phyloP scores from a whole-genome alignment of 1,140 invertebrate genomes.

The Phthorimaea operculella region DNA sequence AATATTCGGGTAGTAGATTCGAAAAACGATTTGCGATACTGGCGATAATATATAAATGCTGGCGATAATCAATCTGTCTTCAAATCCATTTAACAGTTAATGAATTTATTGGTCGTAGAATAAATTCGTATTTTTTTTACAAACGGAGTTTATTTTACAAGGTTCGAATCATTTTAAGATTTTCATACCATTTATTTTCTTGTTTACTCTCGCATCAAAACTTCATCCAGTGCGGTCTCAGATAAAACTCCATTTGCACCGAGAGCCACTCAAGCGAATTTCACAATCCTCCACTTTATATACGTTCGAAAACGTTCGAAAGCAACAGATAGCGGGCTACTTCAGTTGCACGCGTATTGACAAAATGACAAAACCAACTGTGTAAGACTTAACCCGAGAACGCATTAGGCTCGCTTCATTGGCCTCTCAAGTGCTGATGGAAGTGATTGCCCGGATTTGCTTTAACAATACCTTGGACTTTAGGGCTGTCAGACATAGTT shows the following conservation, averaged over 20 bases:
- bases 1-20: too few relatives aligned
- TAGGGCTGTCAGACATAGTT: not conserved
- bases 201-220: too few relatives aligned
- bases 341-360: conserved; percentile 26
- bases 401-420: conserved; percentile 60
- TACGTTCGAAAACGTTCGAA: conserved; percentile 12
- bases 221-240: not conserved
- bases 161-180: too few relatives aligned
- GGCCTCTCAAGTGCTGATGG: conserved; percentile 59
- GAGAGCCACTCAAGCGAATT: not conserved
- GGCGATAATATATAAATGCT: too few relatives aligned
- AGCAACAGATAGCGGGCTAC: conserved; percentile 29
- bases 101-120: too few relatives aligned
- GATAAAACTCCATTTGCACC: conserved; percentile 1
- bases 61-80: too few relatives aligned
- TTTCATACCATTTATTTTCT: too few relatives aligned
- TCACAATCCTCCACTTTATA: not conserved
- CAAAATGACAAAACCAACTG: conserved; percentile 60
- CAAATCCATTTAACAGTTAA: too few relatives aligned
- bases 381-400: conserved; percentile 55
- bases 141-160: too few relatives aligned
- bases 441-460: conserved; percentile 59
- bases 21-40: too few relatives aligned
- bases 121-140: too few relatives aligned
- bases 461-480: conserved; percentile 40